Percentiles rank a stretch among this genome's conserved stretches.
Evolutionary conservation across 2,797 vertebrate genomes (phyloP).

Genomic region (Eulemur coronatus): DNA sequence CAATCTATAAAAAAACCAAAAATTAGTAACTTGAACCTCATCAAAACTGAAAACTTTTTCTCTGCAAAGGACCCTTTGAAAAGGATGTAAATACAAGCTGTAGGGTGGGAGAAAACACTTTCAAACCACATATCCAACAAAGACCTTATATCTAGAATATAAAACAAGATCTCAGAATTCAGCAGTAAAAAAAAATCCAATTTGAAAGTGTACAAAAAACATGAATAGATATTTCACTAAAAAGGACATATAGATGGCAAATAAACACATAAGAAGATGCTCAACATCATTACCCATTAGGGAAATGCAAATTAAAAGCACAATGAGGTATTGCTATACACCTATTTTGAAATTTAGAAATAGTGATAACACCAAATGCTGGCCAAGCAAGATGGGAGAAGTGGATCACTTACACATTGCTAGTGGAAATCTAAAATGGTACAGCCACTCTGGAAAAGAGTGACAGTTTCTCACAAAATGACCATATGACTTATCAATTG

Average conservation of each 20-base stretch:
- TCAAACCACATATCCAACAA: background rate
- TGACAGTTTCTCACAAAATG: background rate
- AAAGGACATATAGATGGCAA: background rate
- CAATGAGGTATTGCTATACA: background rate
- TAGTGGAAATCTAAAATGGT: background rate
- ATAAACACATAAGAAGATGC: background rate
- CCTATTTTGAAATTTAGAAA: background rate
- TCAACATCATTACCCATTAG: background rate
- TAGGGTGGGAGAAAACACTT: background rate
- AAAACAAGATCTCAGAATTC: background rate
- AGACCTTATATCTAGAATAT: background rate
- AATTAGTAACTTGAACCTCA: background rate
- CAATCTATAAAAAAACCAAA: background rate
- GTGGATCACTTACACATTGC: background rate
- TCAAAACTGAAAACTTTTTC: background rate
- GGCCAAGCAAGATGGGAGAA: background rate
- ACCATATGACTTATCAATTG: background rate
- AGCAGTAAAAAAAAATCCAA: background rate
- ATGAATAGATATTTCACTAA: background rate
- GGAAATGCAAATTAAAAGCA: constrained; percentile 3
- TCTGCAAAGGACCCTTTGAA: background rate
- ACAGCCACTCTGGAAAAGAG: background rate
- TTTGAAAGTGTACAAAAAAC: background rate
- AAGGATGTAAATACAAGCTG: background rate
- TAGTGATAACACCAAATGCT: background rate